Evolutionary conservation across 1,140 invertebrate species (phyloP).

Genomic region (Eupristina koningsbergeri): DNA sequence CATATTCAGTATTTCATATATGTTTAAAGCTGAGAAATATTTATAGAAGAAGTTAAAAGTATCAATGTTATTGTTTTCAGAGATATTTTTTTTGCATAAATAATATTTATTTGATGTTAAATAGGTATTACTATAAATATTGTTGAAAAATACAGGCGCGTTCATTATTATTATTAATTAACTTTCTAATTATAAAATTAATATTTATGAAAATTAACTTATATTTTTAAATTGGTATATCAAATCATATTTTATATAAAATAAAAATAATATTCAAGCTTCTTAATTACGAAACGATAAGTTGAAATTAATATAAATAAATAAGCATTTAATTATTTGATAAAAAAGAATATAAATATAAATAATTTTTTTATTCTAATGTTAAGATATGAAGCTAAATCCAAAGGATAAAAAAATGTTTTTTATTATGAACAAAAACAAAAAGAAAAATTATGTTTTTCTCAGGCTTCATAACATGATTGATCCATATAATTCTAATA

Average conservation of each 20-base stretch:
- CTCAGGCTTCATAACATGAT: too few relatives aligned
- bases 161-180: background rate
- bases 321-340: too few relatives aligned
- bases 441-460: too few relatives aligned
- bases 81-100: conserved; percentile 9
- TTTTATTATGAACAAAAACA: too few relatives aligned
- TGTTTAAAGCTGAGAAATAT: background rate
- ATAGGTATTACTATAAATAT: background rate
- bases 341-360: too few relatives aligned
- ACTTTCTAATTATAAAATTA: background rate
- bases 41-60: conserved; percentile 1
- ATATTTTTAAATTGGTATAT: background rate
- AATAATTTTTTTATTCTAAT: too few relatives aligned
- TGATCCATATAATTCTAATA: too few relatives aligned
- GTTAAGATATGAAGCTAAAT: too few relatives aligned
- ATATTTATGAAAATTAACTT: background rate
- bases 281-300: background rate
- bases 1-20: background rate
- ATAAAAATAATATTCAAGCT: background rate
- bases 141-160: background rate
- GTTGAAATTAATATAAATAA: too few relatives aligned
- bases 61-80: conserved; percentile 27
- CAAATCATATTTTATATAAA: background rate
- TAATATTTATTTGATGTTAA: background rate
- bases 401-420: too few relatives aligned